Evolutionary conservation across 2,797 vertebrate species (phyloP).

Genomic region (Acanthis flammea): DNA sequence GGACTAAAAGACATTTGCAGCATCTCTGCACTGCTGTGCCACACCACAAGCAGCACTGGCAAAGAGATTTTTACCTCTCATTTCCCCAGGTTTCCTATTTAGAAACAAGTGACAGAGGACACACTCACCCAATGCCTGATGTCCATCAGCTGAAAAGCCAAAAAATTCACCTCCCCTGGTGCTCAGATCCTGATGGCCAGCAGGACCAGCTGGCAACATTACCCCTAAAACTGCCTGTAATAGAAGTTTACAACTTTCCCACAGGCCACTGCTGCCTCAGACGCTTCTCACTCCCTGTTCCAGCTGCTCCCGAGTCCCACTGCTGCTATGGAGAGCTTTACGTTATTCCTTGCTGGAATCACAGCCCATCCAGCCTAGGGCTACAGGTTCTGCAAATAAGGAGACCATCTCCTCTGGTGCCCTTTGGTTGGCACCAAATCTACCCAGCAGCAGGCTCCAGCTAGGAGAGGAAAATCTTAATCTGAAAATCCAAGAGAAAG

Average conservation of each 20-base stretch:
- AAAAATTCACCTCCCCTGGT: not conserved
- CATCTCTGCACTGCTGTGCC: not conserved
- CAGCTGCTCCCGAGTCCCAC: not conserved
- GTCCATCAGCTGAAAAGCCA: accelerated
- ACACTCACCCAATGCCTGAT: accelerated
- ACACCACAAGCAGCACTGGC: accelerated
- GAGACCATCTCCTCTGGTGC: not conserved
- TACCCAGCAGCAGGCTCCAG: not conserved
- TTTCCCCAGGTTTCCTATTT: not conserved
- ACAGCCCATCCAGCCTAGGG: not conserved
- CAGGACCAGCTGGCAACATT: not conserved
- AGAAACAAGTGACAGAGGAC: not conserved
- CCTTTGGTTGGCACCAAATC: not conserved
- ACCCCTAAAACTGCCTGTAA: not conserved
- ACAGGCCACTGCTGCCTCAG: not conserved
- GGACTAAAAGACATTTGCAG: not conserved
- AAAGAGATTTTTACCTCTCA: not conserved
- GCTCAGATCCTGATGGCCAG: not conserved
- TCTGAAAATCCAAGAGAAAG: not conserved
- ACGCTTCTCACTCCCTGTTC: not conserved
- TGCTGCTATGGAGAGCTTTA: not conserved
- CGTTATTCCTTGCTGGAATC: not conserved
- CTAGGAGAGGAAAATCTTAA: not conserved
- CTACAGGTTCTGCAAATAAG: not conserved
- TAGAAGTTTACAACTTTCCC: not conserved